Base-by-base conservation (phyloP, 2,797 vertebrate genomes). In the Hydrophis major region DNA sequence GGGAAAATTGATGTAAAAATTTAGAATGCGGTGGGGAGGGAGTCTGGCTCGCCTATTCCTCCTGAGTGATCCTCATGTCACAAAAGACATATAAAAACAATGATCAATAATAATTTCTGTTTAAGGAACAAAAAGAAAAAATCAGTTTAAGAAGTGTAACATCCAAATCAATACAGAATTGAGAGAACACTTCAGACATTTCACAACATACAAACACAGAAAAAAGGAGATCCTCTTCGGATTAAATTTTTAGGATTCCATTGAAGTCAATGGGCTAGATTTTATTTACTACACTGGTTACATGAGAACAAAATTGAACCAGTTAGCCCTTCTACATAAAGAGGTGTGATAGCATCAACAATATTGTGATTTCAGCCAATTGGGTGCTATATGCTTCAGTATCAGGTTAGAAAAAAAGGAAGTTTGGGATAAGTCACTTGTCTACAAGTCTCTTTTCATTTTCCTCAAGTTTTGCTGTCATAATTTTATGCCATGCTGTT, bases 11-110 rank as follows among this genome's bases (percentile, higher is more conserved):
- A 90, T 47, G 90, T 93, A 95, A n/a, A 13, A 20, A 90, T 5
- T 27, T 0, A 95, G 93, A 94, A 97, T 97, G 96, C 96, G 96
- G 97, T 8, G 61, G 97, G 96, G 97, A 96, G 97, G 97, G 94
- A 97, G 95, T 97, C 98, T 98, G 98, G 97, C 97, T 98, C 98
- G 98, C 98, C 98, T 97, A 97, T 98, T 97, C 98, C 98, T 98
- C 98, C 97, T 98, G 98, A 98, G 98, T 98, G 98, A 97, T 97
- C 98, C 98, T 98, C 98, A 97, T 97, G 96, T 98, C 97, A 98
- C 97, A 98, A 95, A 94, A 97, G 94, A 98, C 95, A 97, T 96
- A 98, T 96, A 97, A 95, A 97, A 97, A 97, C 97, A 97, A 97
- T 55, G 93, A 97, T 97, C 95, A 96, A 96, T 97, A 98, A 96